Percentiles rank a stretch among this genome's conserved stretches.
Evolutionary conservation across 1,140 invertebrate species (phyloP).

Genomic region (Caenorhabditis brenneri): DNA sequence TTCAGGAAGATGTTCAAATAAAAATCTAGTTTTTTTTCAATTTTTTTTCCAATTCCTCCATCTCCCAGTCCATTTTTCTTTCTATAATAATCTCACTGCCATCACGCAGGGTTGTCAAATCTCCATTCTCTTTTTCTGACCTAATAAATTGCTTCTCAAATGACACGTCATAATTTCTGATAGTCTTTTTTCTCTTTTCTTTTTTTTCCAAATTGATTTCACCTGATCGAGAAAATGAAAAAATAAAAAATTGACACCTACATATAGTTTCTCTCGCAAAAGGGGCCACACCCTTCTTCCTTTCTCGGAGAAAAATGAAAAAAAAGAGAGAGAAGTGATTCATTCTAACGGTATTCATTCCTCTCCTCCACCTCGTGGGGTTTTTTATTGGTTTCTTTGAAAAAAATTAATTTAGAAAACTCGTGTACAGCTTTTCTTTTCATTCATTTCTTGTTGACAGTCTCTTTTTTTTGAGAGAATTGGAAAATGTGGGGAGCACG

Average conservation of each 20-base stretch:
- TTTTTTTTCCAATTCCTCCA: background rate
- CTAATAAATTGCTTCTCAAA: background rate
- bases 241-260: conserved; percentile 14
- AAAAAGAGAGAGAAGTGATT: background rate
- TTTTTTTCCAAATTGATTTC: background rate
- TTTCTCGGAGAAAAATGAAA: background rate
- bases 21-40: too few species aligned
- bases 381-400: background rate
- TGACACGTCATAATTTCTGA: background rate
- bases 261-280: background rate
- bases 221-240: background rate
- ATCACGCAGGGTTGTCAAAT: conserved; percentile 25
- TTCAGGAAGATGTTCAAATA: conserved; percentile 33
- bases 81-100: conserved; percentile 32
- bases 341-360: background rate
- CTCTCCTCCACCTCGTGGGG: too few species aligned
- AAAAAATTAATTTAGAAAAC: background rate
- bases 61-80: background rate
- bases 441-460: background rate
- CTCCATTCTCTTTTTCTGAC: background rate
- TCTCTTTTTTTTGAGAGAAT: background rate
- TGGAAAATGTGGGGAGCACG: too few species aligned
- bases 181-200: background rate
- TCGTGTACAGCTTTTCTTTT: background rate
- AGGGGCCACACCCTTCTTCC: background rate